Evolutionary conservation across 1,140 invertebrate genomes (phyloP).

Genomic region (Caenorhabditis latens): DNA sequence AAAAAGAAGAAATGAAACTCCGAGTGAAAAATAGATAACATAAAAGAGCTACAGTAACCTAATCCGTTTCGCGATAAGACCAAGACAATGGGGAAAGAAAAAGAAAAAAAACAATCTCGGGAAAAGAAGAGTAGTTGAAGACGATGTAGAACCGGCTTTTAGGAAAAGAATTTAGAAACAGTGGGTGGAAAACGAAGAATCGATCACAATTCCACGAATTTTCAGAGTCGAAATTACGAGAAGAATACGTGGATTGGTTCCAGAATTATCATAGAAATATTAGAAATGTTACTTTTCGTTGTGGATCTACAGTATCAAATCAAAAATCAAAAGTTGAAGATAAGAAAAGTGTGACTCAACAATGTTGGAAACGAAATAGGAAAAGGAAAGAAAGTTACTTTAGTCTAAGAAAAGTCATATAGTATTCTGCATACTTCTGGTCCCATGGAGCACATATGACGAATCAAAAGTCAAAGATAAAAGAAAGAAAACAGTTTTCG

Average conservation of each 20-base stretch:
- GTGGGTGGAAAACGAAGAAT: not conserved
- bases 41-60: slow-evolving; percentile 34
- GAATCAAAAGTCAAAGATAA: not conserved
- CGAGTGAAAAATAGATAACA: not conserved
- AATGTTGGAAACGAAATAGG: too few species aligned
- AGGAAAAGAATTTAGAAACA: not conserved
- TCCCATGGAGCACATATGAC: not conserved
- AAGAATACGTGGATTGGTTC: too few species aligned
- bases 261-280: too few species aligned
- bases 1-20: slow-evolving; percentile 16
- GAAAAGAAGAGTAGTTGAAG: not conserved
- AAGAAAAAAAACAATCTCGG: slow-evolving; percentile 26
- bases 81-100: not conserved
- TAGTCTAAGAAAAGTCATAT: too few species aligned
- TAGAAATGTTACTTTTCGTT: too few species aligned
- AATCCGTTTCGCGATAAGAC: slow-evolving; percentile 38
- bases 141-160: slow-evolving; percentile 19
- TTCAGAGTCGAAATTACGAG: not conserved
- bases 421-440: too few species aligned
- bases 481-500: not conserved
- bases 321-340: too few species aligned
- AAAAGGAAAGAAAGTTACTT: too few species aligned
- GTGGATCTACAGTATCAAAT: too few species aligned
- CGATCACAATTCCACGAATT: not conserved
- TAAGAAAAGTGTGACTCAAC: too few species aligned